These are phyloP conservation scores for Oreortyx pictus DNA, from an alignment of 2,797 vertebrate genomes.

Conservation along the genomic window DNA sequence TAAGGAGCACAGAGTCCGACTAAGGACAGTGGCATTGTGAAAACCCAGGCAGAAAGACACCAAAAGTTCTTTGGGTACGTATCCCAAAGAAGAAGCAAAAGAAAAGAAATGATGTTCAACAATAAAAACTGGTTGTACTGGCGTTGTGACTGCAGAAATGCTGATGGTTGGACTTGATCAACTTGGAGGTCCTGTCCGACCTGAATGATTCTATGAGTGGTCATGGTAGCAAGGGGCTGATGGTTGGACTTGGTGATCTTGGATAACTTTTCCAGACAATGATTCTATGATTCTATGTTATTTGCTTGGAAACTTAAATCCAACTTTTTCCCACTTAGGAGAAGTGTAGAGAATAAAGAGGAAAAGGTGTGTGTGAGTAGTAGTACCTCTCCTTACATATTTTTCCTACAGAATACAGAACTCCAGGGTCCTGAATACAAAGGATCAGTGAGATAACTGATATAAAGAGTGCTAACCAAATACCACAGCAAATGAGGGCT, in stretches of 20 bases:
- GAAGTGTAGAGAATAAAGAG: neutral
- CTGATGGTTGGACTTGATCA: too few species aligned
- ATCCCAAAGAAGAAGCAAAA: neutral
- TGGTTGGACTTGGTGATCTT: too few species aligned
- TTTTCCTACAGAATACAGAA: neutral
- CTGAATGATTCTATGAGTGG: too few species aligned
- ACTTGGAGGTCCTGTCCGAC: too few species aligned
- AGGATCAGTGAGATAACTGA: accelerated
- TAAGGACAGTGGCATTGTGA: neutral
- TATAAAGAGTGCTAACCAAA: accelerated
- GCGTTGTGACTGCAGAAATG: neutral
- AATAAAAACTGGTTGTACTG: accelerated
- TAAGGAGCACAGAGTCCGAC: too few species aligned
- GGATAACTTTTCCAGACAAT: too few species aligned
- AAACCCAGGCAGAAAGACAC: neutral
- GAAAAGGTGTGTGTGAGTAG: neutral
- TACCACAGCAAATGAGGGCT: accelerated
- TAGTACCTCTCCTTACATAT: neutral
- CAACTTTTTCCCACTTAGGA: neutral
- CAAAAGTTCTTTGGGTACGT: too few species aligned
- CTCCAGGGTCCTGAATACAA: neutral
- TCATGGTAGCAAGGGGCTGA: too few species aligned
- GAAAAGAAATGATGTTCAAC: accelerated
- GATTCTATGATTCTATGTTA: neutral
- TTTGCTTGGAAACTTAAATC: neutral